A percentile compares a stretch with the other conserved stretches of the same genome.
Conservation (phyloP, 2,113 vertebrate genomes). For the Maccullochella peelii region DNA sequence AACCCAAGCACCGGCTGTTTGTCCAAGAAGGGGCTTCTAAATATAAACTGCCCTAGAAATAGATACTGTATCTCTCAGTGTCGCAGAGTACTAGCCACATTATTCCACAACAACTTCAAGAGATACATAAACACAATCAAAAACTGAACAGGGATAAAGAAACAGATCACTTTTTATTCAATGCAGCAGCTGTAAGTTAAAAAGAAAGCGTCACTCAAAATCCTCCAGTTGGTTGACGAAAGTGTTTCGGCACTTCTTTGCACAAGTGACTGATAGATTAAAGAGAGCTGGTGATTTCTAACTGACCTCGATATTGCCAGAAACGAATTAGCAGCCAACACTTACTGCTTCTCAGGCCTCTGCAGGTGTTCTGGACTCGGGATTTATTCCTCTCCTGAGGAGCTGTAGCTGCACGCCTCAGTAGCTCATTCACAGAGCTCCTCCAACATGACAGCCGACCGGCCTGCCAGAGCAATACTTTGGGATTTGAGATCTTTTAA, state of each 20-base stretch:
- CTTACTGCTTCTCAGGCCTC: constrained; percentile 44
- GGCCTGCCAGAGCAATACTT: constrained; percentile 41
- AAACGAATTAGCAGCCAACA: constrained; percentile 6
- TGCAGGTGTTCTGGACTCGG: constrained; percentile 14
- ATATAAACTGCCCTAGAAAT: constrained; percentile 76
- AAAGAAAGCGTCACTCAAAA: neutral
- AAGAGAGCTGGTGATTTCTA: neutral
- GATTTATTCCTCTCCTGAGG: constrained; percentile 36
- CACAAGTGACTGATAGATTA: constrained; percentile 1
- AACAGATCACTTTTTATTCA: neutral
- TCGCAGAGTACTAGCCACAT: neutral
- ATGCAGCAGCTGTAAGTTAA: neutral
- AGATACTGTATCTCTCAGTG: constrained; percentile 40
- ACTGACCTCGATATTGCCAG: neutral
- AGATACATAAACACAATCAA: neutral
- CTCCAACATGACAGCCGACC: constrained; percentile 37
- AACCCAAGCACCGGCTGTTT: constrained; percentile 47
- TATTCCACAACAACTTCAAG: constrained; percentile 20
- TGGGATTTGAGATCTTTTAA: constrained; percentile 81
- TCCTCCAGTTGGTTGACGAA: neutral
- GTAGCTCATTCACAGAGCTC: constrained; percentile 42
- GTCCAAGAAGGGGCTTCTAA: constrained; percentile 66
- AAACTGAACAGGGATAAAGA: neutral
- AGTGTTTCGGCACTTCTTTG: neutral
- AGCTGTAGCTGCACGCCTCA: constrained; percentile 34